A percentile compares a stretch with the other conserved stretches of the same genome.
Conservation (phyloP, 1,140 invertebrate genomes). For the Pseudomyrmex pallidus region DNA sequence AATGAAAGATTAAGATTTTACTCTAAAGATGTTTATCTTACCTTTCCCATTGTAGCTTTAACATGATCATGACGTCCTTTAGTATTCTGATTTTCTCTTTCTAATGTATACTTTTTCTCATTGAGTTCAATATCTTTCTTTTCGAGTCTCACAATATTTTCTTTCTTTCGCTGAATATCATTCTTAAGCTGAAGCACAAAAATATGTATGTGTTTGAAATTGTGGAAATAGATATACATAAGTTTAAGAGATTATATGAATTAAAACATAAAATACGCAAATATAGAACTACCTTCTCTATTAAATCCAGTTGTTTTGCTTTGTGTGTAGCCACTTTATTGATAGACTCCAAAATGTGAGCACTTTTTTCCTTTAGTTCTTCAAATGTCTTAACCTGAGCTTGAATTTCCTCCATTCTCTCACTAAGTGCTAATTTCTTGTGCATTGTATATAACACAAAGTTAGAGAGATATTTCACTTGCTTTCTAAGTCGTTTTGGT, state of each 20-base stretch:
- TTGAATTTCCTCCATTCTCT: constrained; percentile 64
- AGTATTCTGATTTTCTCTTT: constrained; percentile 52
- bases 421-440: constrained; percentile 66
- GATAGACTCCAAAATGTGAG: constrained; percentile 33
- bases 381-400: constrained; percentile 56
- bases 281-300: constrained; percentile 58
- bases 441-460: constrained; percentile 74
- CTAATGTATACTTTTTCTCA: constrained; percentile 39
- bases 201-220: neutral
- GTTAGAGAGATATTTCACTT: constrained; percentile 73
- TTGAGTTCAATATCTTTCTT: constrained; percentile 35
- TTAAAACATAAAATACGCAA: neutral
- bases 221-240: constrained; percentile 19
- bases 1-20: neutral
- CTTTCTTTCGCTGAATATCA: constrained; percentile 68
- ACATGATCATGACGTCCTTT: constrained; percentile 32
- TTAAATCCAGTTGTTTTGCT: constrained; percentile 58
- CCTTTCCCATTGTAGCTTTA: constrained; percentile 43
- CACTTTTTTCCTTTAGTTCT: constrained; percentile 60
- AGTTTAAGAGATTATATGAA: neutral
- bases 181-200: constrained; percentile 48
- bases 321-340: constrained; percentile 53
- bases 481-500: constrained; percentile 70
- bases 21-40: constrained; percentile 54
- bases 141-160: constrained; percentile 44